Percentiles rank a stretch among this genome's conserved stretches.
These are phyloP conservation scores for Holotrichia oblita DNA, from an alignment of 1,140 invertebrate species.

Conservation along the genomic window DNA sequence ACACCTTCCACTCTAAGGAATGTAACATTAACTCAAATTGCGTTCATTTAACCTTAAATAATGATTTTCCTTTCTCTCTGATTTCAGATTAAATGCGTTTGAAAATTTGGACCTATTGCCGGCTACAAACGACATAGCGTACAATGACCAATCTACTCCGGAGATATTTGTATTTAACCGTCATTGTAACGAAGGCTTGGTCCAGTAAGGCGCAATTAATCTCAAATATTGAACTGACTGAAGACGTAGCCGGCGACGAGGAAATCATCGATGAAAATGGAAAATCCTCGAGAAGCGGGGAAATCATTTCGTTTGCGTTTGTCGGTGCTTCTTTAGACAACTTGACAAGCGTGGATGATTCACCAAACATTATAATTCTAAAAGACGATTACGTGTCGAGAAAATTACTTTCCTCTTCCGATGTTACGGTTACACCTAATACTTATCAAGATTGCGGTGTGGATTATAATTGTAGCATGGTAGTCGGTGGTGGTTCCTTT, in stretches of 20 bases:
- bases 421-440: background rate
- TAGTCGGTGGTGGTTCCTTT: background rate
- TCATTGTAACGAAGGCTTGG: background rate
- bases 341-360: background rate
- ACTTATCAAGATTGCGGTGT: background rate
- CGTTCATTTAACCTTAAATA: no score
- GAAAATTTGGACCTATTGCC: background rate
- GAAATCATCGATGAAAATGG: background rate
- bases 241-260: background rate
- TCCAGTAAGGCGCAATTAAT: background rate
- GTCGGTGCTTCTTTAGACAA: background rate
- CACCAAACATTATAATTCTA: background rate
- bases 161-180: background rate
- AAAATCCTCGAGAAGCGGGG: background rate
- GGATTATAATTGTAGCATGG: background rate
- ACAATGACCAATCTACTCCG: background rate
- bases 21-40: no score
- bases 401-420: background rate
- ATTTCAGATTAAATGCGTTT: background rate
- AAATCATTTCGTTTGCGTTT: background rate
- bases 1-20: no score
- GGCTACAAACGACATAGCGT: background rate
- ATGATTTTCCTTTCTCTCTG: background rate
- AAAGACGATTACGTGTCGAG: background rate
- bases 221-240: background rate